Evolutionary conservation across 2,888 invertebrate genomes (phyloP).

Genomic region (Periphyllus acericola): DNA sequence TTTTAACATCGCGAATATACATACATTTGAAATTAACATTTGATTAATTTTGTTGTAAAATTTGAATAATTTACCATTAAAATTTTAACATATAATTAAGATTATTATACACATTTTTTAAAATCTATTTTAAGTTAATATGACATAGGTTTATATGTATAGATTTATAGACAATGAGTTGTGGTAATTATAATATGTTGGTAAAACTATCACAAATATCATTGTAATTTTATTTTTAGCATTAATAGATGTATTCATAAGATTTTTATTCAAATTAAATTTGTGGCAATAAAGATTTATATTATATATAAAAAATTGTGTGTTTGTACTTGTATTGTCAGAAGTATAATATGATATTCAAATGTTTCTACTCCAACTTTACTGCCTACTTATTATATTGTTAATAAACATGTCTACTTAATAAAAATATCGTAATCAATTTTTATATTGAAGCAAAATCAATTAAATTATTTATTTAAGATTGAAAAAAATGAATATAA

Average conservation of each 20-base stretch:
- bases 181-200: constrained; percentile 48
- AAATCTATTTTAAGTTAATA: constrained; percentile 43
- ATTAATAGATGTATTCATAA: constrained; percentile 48
- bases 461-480: too few species aligned
- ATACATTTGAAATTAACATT: constrained; percentile 25
- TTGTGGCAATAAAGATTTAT: constrained; percentile 62
- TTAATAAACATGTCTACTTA: constrained; percentile 31
- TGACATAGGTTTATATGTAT: constrained; percentile 37
- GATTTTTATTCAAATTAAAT: constrained; percentile 55
- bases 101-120: constrained; percentile 30
- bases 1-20: constrained; percentile 13
- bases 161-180: constrained; percentile 42
- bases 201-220: constrained; percentile 31
- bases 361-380: neutral
- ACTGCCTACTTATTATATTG: constrained; percentile 17
- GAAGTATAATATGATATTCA: constrained; percentile 3
- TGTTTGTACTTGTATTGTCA: constrained; percentile 13
- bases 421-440: constrained; percentile 9
- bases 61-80: constrained; percentile 31
- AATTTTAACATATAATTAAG: constrained; percentile 32
- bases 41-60: constrained; percentile 19
- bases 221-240: constrained; percentile 59
- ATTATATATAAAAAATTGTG: constrained; percentile 54
- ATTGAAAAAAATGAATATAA: too few species aligned
- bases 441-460: too few species aligned